Evolutionary conservation across 2,797 vertebrate genomes (phyloP).

Genomic region (Sebastes alutus): DNA sequence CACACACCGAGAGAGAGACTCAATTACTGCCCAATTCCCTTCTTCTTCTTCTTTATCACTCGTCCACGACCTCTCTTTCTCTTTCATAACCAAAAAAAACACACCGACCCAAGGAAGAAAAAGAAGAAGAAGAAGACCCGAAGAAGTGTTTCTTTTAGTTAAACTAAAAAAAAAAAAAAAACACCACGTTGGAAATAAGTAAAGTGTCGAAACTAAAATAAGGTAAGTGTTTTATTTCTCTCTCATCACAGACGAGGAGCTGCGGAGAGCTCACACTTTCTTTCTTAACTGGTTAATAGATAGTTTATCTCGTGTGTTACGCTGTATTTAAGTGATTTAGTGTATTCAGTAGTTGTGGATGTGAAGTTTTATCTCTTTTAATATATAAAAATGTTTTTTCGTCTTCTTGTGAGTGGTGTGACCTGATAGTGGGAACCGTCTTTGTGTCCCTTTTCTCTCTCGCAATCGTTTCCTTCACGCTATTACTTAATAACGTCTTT

Average conservation of each 20-base stretch:
- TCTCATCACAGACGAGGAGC: slow-evolving; percentile 74
- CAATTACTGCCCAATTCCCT: slow-evolving; percentile 90
- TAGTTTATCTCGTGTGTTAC: slow-evolving; percentile 60
- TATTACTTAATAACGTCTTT: slow-evolving; percentile 45
- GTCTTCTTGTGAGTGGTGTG: slow-evolving; percentile 62
- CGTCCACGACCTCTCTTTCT: slow-evolving; percentile 87
- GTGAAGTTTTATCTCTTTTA: slow-evolving; percentile 51
- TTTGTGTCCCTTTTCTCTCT: slow-evolving; percentile 79
- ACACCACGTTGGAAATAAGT: slow-evolving; percentile 80
- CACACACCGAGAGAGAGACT: slow-evolving; percentile 80
- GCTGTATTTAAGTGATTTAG: slow-evolving; percentile 21
- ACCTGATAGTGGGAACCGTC: slow-evolving; percentile 82
- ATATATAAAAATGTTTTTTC: slow-evolving; percentile 41
- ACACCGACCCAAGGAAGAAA: slow-evolving; percentile 76
- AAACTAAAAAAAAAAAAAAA: slow-evolving; percentile 51
- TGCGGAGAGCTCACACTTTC: slow-evolving; percentile 74
- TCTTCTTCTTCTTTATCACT: slow-evolving; percentile 90
- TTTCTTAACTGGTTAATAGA: slow-evolving; percentile 62
- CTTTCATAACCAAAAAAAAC: slow-evolving; percentile 78
- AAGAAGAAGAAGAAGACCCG: slow-evolving; percentile 72
- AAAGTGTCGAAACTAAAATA: slow-evolving; percentile 84
- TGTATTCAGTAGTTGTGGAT: slow-evolving; percentile 1
- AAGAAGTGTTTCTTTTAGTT: slow-evolving; percentile 73
- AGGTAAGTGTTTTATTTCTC: slow-evolving; percentile 84
- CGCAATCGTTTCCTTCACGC: too few relatives aligned